Percentiles rank a stretch among this genome's conserved stretches.
Conservation (phyloP, 2,113 vertebrate genomes). For the Cheirogaleus medius region DNA sequence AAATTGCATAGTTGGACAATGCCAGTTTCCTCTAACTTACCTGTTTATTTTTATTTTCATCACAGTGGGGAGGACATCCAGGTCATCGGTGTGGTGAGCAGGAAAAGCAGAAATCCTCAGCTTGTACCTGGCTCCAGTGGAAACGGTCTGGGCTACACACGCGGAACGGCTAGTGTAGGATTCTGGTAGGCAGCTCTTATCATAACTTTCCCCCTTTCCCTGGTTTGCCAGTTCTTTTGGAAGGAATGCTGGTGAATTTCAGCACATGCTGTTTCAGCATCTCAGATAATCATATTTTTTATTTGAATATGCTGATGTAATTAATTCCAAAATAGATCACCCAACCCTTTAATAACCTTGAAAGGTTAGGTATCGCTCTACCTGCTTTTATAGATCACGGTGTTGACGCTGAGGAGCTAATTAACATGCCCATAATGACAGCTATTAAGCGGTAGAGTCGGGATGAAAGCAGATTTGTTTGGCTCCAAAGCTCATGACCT, state of each 20-base stretch:
- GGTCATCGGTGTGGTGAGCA: not conserved
- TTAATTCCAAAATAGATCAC: not conserved
- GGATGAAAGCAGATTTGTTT: not conserved
- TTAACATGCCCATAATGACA: fast-evolving
- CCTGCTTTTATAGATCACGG: not conserved
- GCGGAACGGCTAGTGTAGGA: fast-evolving
- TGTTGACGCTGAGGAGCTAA: not conserved
- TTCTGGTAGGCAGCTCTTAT: not conserved
- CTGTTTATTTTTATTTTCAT: not conserved
- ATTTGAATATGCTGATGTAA: constrained; percentile 29
- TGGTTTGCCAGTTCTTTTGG: not conserved
- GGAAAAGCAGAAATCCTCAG: not conserved
- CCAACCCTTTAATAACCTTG: not conserved
- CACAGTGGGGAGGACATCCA: not conserved
- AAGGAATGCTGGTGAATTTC: not conserved
- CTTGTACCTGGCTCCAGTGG: fast-evolving
- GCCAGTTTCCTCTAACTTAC: not conserved
- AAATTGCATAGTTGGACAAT: not conserved
- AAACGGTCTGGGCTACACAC: not conserved
- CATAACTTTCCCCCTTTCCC: too few species aligned
- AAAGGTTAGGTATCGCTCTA: not conserved
- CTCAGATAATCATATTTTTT: not conserved
- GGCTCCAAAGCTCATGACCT: not conserved
- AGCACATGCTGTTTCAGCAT: not conserved
- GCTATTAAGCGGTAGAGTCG: fast-evolving